These are phyloP conservation scores for Sebastes schlegelii DNA, from an alignment of 2,113 vertebrate genomes.

Conservation along the genomic window DNA sequence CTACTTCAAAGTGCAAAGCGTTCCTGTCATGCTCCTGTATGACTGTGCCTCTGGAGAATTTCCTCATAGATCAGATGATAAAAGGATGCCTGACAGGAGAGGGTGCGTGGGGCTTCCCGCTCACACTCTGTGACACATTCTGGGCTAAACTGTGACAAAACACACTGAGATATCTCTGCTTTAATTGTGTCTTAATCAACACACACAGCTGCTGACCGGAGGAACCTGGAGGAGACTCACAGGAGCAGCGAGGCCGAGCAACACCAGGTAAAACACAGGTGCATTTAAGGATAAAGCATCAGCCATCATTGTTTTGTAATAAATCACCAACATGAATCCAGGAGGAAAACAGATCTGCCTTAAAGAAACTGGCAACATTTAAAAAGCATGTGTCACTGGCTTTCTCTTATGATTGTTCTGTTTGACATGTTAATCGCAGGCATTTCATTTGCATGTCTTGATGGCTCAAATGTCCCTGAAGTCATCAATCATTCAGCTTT, in stretches of 20 bases:
- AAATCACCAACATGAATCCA: not conserved
- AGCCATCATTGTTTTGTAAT: not conserved
- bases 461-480: slow-evolving; percentile 30
- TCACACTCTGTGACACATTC: slow-evolving; percentile 52
- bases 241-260: not conserved
- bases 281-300: not conserved
- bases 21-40: slow-evolving; percentile 77
- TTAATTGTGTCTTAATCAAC: slow-evolving; percentile 62
- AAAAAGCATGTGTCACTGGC: not conserved
- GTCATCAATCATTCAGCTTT: slow-evolving; percentile 52
- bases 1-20: slow-evolving; percentile 85
- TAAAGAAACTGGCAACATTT: not conserved
- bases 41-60: slow-evolving; percentile 77
- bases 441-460: slow-evolving; percentile 44
- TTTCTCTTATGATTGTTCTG: slow-evolving; percentile 24
- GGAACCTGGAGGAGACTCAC: not conserved
- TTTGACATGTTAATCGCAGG: slow-evolving; percentile 45
- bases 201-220: slow-evolving; percentile 44
- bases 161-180: slow-evolving; percentile 41
- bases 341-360: not conserved
- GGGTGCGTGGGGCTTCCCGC: slow-evolving; percentile 44
- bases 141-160: slow-evolving; percentile 63
- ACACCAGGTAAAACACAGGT: slow-evolving; percentile 50
- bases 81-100: slow-evolving; percentile 71
- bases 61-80: slow-evolving; percentile 81